Percentiles rank a stretch among this genome's conserved stretches.
These are phyloP conservation scores for Ictalurus furcatus DNA, from an alignment of 2,113 vertebrate genomes.

Conservation along the genomic window DNA sequence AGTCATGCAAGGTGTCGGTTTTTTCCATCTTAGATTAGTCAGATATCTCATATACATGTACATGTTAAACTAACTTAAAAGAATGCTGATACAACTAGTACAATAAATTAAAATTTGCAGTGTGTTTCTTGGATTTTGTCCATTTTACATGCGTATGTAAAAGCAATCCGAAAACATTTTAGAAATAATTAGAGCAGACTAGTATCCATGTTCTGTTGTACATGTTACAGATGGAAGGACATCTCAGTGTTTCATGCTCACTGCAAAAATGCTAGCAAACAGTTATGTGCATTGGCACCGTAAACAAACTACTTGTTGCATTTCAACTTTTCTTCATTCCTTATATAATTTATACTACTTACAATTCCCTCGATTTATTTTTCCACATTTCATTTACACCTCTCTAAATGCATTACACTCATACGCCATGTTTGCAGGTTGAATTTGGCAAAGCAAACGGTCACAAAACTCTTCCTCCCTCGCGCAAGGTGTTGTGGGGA, in stretches of 20 bases:
- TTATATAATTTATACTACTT: too few relatives aligned
- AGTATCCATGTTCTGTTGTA: neutral
- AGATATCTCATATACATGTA: neutral
- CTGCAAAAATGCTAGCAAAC: neutral
- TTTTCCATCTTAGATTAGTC: neutral
- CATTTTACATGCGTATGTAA: neutral
- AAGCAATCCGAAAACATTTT: neutral
- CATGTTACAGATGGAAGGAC: neutral
- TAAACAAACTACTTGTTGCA: too few relatives aligned
- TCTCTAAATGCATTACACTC: too few relatives aligned
- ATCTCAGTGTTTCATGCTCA: neutral
- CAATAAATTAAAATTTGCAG: neutral
- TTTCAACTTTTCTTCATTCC: too few relatives aligned
- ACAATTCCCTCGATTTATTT: too few relatives aligned
- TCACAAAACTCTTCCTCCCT: too few relatives aligned
- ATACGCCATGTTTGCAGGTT: too few relatives aligned
- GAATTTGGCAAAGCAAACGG: too few relatives aligned
- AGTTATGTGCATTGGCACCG: too few relatives aligned
- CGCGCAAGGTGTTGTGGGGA: too few relatives aligned
- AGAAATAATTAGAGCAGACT: neutral
- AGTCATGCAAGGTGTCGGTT: neutral
- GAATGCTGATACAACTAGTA: neutral
- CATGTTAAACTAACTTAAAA: neutral
- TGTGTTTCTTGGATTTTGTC: neutral
- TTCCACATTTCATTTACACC: too few relatives aligned